Percentiles rank a stretch among this genome's conserved stretches.
Evolutionary conservation across 2,888 invertebrate species (phyloP).

Genomic region (Tenthredo amoena): DNA sequence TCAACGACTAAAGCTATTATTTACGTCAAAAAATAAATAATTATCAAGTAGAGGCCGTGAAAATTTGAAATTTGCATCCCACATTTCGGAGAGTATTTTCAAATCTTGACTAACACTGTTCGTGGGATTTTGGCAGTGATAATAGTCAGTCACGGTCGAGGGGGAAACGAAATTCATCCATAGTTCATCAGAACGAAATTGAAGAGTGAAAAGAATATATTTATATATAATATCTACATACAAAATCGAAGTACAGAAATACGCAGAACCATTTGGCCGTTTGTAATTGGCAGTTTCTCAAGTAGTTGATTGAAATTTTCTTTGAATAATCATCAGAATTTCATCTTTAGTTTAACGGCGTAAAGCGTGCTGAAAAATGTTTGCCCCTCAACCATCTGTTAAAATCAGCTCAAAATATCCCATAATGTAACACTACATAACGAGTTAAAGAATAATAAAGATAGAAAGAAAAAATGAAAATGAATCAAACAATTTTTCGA

Average conservation of each 20-base stretch:
- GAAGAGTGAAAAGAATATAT: not conserved
- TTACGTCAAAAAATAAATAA: slow-evolving; percentile 53
- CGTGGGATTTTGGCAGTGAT: slow-evolving; percentile 76
- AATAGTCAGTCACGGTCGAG: slow-evolving; percentile 74
- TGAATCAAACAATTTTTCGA: slow-evolving; percentile 48
- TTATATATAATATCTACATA: not conserved
- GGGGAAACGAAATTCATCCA: slow-evolving; percentile 68
- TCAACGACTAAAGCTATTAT: slow-evolving; percentile 46
- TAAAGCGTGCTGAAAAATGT: slow-evolving; percentile 8
- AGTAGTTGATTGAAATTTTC: not conserved
- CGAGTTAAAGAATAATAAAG: slow-evolving; percentile 37
- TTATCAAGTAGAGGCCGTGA: slow-evolving; percentile 43
- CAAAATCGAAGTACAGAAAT: not conserved
- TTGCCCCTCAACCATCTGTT: slow-evolving; percentile 72
- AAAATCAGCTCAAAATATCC: slow-evolving; percentile 74
- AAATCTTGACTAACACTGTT: slow-evolving; percentile 49
- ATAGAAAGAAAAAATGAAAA: not conserved
- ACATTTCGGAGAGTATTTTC: slow-evolving; percentile 59
- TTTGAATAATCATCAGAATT: not conserved
- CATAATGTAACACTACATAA: slow-evolving; percentile 55
- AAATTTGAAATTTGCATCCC: slow-evolving; percentile 41
- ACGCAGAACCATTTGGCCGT: not conserved
- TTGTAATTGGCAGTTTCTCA: slow-evolving; percentile 21
- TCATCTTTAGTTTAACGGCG: not conserved
- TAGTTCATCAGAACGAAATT: not conserved